A percentile compares a stretch with the other conserved stretches of the same genome.
Conservation (phyloP, 2,113 vertebrate genomes). For the Geococcyx californianus region DNA sequence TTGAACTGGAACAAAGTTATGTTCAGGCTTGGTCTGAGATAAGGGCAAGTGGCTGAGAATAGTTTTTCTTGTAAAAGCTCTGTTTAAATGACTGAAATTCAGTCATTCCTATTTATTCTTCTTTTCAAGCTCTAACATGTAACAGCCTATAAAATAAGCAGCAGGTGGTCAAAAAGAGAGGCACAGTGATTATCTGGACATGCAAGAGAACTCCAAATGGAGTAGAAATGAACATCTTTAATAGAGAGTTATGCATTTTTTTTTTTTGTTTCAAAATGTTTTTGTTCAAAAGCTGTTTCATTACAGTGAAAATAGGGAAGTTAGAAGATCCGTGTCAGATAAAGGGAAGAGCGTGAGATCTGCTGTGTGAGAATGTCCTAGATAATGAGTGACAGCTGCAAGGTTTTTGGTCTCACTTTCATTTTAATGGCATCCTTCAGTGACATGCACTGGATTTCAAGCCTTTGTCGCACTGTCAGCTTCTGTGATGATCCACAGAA, state of each 20-base stretch:
- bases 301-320: neutral
- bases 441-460: constrained; percentile 57
- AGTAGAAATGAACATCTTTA: neutral
- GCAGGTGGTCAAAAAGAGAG: neutral
- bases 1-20: neutral
- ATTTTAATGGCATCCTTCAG: constrained; percentile 68
- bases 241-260: neutral
- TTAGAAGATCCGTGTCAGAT: neutral
- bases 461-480: constrained; percentile 42
- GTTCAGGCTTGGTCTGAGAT: neutral
- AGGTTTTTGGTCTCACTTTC: constrained; percentile 62
- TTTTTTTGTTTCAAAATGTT: neutral
- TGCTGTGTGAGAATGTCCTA: constrained; percentile 57
- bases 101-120: neutral
- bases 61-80: neutral
- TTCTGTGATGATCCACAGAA: constrained; percentile 50
- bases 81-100: neutral
- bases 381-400: constrained; percentile 57
- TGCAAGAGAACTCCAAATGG: neutral
- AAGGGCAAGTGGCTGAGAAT: neutral
- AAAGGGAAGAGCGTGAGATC: constrained; percentile 20
- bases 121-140: constrained; percentile 1
- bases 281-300: neutral
- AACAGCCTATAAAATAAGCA: neutral
- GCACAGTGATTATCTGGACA: neutral